Evolutionary conservation across 37 sponge, comb jelly and placozoan species (phyloP).

Genomic region (Geodia barretti): DNA sequence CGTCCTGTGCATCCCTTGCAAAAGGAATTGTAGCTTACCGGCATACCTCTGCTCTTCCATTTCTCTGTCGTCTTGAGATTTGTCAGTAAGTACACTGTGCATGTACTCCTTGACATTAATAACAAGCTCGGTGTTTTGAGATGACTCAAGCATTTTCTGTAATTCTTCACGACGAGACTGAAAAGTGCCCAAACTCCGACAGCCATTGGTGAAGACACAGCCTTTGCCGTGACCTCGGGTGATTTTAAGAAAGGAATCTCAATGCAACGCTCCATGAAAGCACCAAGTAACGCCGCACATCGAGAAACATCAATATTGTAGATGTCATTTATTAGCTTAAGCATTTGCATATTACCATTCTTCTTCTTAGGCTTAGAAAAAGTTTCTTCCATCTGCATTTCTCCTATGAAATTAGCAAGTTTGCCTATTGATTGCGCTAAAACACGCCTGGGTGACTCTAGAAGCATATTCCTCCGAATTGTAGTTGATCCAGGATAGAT

Average conservation of each 20-base stretch:
- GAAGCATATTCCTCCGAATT: background rate
- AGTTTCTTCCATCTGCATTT: background rate
- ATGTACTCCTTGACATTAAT: slow-evolving; percentile 51
- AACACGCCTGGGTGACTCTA: background rate
- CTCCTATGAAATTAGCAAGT: background rate
- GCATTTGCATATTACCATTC: background rate
- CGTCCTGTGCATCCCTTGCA: slow-evolving; percentile 32
- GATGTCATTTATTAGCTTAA: no score
- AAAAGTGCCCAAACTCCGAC: slow-evolving; percentile 68
- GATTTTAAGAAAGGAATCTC: slow-evolving; percentile 57
- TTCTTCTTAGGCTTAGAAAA: background rate
- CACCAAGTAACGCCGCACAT: slow-evolving; percentile 51
- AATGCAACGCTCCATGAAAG: slow-evolving; percentile 71
- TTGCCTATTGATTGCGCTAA: background rate
- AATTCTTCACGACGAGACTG: slow-evolving; percentile 37
- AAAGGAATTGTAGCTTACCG: slow-evolving; percentile 64
- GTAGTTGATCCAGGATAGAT: background rate
- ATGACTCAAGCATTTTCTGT: slow-evolving; percentile 20
- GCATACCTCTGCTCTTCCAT: slow-evolving; percentile 21
- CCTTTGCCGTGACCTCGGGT: slow-evolving; percentile 36
- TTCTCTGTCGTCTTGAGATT: background rate
- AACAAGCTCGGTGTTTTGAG: slow-evolving; percentile 9
- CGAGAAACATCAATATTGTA: background rate
- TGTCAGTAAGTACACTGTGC: slow-evolving; percentile 17
- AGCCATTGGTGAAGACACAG: slow-evolving; percentile 40